Evolutionary conservation across 2,113 vertebrate genomes (phyloP).

Genomic region (Collichthys lucidus): DNA sequence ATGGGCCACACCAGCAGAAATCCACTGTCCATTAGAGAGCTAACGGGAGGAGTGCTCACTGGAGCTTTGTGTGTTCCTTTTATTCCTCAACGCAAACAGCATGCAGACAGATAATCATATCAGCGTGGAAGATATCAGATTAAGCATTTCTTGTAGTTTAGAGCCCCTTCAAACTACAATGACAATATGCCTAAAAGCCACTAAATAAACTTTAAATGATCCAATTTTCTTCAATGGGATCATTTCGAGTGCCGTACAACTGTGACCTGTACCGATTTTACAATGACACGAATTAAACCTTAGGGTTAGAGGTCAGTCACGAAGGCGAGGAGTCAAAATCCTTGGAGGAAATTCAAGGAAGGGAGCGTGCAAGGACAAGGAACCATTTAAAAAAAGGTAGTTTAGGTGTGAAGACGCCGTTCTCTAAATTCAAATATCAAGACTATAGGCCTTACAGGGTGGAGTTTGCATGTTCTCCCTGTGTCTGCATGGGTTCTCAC

Average conservation of each 20-base stretch:
- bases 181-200: not conserved
- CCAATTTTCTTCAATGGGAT: not conserved
- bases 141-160: not conserved
- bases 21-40: not conserved
- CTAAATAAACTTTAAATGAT: not conserved
- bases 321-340: not conserved
- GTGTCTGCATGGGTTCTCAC: too few relatives aligned
- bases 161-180: not conserved
- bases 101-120: not conserved
- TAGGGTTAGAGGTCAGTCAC: not conserved
- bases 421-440: slow-evolving; percentile 2
- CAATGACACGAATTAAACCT: not conserved
- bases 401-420: not conserved
- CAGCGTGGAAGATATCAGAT: not conserved
- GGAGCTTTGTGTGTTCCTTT: not conserved
- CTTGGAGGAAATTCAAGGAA: too few relatives aligned
- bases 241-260: not conserved
- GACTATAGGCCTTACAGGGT: too few relatives aligned
- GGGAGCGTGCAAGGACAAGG: too few relatives aligned
- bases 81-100: not conserved
- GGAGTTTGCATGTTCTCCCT: too few relatives aligned
- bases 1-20: not conserved
- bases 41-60: not conserved
- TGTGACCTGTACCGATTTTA: not conserved
- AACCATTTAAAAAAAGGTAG: not conserved